These are phyloP conservation scores for Neelides folsomi DNA, from an alignment of 2,888 invertebrate genomes.

Conservation along the genomic window DNA sequence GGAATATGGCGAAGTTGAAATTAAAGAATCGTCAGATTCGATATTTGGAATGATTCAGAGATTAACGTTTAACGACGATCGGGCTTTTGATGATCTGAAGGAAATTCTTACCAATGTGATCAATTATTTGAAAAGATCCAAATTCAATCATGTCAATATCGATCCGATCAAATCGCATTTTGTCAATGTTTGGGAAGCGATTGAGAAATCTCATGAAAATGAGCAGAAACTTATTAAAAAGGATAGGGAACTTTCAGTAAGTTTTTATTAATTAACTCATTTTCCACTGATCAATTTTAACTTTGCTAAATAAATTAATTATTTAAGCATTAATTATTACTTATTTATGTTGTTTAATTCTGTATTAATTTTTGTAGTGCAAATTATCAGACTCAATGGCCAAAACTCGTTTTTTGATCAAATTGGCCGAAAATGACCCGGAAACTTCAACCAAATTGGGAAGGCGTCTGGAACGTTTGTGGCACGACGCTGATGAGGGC, in stretches of 20 bases:
- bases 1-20: too few species aligned
- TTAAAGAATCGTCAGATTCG: too few species aligned
- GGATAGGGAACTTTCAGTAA: slow-evolving; percentile 22
- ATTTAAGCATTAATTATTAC: too few species aligned
- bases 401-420: slow-evolving; percentile 17
- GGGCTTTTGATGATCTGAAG: slow-evolving; percentile 3
- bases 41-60: too few species aligned
- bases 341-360: too few species aligned
- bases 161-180: slow-evolving; percentile 21
- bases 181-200: slow-evolving; percentile 21
- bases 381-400: slow-evolving; percentile 19
- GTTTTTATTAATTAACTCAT: neutral
- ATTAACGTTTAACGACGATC: neutral
- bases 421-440: slow-evolving; percentile 27
- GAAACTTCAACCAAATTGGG: slow-evolving; percentile 17
- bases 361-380: too few species aligned
- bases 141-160: neutral
- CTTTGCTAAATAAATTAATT: too few species aligned
- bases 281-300: too few species aligned
- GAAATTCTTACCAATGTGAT: slow-evolving; percentile 1
- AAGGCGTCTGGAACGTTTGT: slow-evolving; percentile 18
- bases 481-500: slow-evolving; percentile 23
- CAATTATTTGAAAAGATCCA: neutral
- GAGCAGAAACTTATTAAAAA: slow-evolving; percentile 13
- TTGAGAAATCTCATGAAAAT: slow-evolving; percentile 23